Evolutionary conservation across 2,888 invertebrate genomes (phyloP).

Genomic region (Perdita meconis): DNA sequence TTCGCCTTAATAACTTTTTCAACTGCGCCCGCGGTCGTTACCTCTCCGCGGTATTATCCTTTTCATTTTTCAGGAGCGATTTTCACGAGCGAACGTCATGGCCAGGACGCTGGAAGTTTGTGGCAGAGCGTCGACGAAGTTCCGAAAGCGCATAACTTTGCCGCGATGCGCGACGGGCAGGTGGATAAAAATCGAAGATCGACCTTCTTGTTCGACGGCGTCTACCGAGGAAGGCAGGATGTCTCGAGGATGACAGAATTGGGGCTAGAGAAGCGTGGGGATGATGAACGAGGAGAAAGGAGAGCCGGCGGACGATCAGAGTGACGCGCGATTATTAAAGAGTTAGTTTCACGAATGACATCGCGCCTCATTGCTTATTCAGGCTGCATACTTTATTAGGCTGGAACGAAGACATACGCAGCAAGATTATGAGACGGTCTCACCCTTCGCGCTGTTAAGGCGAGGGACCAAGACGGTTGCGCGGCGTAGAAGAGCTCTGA

Average conservation of each 20-base stretch:
- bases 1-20: slow-evolving; percentile 53
- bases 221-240: not conserved
- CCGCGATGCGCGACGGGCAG: not conserved
- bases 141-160: not conserved
- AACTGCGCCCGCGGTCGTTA: slow-evolving; percentile 19
- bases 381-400: slow-evolving; percentile 79
- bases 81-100: not conserved
- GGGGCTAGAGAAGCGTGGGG: slow-evolving; percentile 32
- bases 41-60: slow-evolving; percentile 17
- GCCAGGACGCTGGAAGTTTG: not conserved
- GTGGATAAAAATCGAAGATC: slow-evolving; percentile 7
- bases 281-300: slow-evolving; percentile 47
- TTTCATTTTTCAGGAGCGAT: not conserved
- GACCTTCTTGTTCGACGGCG: not conserved
- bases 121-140: not conserved
- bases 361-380: slow-evolving; percentile 77
- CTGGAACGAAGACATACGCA: slow-evolving; percentile 70
- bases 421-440: slow-evolving; percentile 77
- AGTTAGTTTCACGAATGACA: slow-evolving; percentile 72
- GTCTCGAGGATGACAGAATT: not conserved
- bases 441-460: slow-evolving; percentile 56
- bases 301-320: slow-evolving; percentile 56
- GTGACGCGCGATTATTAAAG: slow-evolving; percentile 74
- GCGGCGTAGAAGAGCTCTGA: slow-evolving; percentile 31
- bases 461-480: slow-evolving; percentile 31